Evolutionary conservation across 2,888 invertebrate species (phyloP), one percentile per base, ranked within the genome.

Genomic region (Holacanthella duospinosa): DNA sequence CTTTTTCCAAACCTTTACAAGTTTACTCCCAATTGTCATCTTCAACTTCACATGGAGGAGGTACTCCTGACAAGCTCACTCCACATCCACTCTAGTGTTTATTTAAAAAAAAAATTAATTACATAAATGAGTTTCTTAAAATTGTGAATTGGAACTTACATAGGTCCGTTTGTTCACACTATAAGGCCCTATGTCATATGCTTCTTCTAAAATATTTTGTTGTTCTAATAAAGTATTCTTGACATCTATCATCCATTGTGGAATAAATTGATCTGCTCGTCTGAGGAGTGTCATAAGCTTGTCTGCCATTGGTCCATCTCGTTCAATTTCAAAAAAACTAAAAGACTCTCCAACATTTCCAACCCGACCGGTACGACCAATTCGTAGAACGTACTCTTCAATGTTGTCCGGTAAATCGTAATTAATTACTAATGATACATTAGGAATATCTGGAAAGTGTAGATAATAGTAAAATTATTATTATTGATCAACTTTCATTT

Each of bases 201-300:
- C 21, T 21, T 48, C 48, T 4, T 21, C 16, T 4, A 48, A 4
- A 4, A 4, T 48, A 16, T 4, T 21, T 4, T 48, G 16, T 4
- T 48, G 19, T 9, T 48, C 21, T 21, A n/a, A 74, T 0, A 80
- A 79, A 24, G 77, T 76, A 75, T 78, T 75, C 21, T 48, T 48
- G n/a, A 48, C 48, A 21, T 48, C 48, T 9, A n/a, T 9, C 26
- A 93, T 75, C 82, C 87, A 93, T 6, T 85, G 84, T 0, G 95
- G 95, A 4, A 94, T 82, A 0, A 81, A 75, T 76, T 94, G 93
- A 0, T 83, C 82, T 0, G 93, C 89, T 75, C 79, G 87, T 62
- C 82, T 80, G 25, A 95, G 78, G 59, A 91, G 88, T 74, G 84
- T 85, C 0, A 87, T 82, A 44, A 95, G 79, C 68, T 84, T 84